A percentile compares a stretch with the other conserved stretches of the same genome.
Conservation (phyloP, 2,888 invertebrate species). For the Trichopoda pennipes region DNA sequence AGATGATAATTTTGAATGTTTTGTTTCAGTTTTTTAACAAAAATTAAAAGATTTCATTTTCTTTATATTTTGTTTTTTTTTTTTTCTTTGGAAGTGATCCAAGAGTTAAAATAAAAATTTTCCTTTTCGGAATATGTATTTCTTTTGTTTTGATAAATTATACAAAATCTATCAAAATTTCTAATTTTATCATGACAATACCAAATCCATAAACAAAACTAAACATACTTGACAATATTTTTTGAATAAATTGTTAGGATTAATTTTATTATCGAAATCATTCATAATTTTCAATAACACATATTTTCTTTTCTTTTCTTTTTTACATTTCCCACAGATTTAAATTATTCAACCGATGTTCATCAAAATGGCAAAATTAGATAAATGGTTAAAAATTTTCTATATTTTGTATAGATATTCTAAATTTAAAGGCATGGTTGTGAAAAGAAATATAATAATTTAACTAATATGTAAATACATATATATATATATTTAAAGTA, state of each 20-base stretch:
- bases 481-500: too few relatives aligned
- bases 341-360: constrained; percentile 47
- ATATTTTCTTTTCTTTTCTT: constrained; percentile 16
- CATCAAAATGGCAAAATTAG: constrained; percentile 61
- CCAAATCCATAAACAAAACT: neutral
- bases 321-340: constrained; percentile 30
- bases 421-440: constrained; percentile 35
- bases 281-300: neutral
- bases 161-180: constrained; percentile 15
- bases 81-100: constrained; percentile 33
- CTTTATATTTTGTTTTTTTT: too few relatives aligned
- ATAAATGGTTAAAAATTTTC: constrained; percentile 9
- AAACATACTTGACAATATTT: neutral
- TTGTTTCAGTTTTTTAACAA: constrained; percentile 4
- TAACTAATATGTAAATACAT: constrained; percentile 31
- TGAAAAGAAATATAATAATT: constrained; percentile 9
- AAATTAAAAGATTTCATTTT: neutral
- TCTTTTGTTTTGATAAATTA: constrained; percentile 19
- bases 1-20: neutral
- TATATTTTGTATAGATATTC: neutral
- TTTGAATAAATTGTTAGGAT: neutral
- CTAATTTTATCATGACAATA: constrained; percentile 1
- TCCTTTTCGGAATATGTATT: neutral
- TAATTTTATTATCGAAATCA: neutral
- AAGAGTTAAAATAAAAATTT: constrained; percentile 6